These are phyloP conservation scores for Porites australiensis DNA, from an alignment of 64 coral and sea anemone species.

Conservation along the genomic window DNA sequence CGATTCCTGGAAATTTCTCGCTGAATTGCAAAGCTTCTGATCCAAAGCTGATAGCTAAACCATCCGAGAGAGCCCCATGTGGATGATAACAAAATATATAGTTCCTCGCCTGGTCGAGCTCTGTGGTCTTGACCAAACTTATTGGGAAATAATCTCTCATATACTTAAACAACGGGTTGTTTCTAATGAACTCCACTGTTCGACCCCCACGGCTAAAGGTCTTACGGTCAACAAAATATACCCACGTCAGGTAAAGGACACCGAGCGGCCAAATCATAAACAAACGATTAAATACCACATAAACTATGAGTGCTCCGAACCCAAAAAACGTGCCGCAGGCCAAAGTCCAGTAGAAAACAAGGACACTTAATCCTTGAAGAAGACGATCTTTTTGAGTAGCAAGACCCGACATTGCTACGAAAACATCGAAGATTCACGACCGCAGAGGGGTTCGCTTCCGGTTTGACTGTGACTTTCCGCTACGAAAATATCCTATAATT, in stretches of 20 bases:
- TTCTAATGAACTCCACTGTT: slow-evolving; percentile 23
- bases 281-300: not conserved
- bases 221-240: slow-evolving; percentile 1
- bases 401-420: no score
- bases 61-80: slow-evolving; percentile 65
- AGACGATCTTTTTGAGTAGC: not conserved
- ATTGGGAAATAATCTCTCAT: slow-evolving; percentile 74
- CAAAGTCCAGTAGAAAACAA: not conserved
- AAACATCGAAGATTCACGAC: no score
- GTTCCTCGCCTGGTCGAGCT: slow-evolving; percentile 50
- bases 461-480: no score
- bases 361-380: not conserved
- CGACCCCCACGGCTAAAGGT: slow-evolving; percentile 5
- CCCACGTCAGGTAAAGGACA: not conserved
- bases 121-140: slow-evolving; percentile 48
- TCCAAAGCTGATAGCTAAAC: slow-evolving; percentile 29
- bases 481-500: no score
- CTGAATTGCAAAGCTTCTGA: slow-evolving; percentile 61
- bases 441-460: no score
- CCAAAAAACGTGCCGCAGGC: not conserved
- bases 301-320: not conserved
- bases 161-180: slow-evolving; percentile 5
- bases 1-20: slow-evolving; percentile 61
- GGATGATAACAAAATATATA: slow-evolving; percentile 79
- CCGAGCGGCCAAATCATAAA: not conserved